phyloP scores from a whole-genome alignment of 2,113 vertebrate genomes.

The Dissostichus mawsoni region DNA sequence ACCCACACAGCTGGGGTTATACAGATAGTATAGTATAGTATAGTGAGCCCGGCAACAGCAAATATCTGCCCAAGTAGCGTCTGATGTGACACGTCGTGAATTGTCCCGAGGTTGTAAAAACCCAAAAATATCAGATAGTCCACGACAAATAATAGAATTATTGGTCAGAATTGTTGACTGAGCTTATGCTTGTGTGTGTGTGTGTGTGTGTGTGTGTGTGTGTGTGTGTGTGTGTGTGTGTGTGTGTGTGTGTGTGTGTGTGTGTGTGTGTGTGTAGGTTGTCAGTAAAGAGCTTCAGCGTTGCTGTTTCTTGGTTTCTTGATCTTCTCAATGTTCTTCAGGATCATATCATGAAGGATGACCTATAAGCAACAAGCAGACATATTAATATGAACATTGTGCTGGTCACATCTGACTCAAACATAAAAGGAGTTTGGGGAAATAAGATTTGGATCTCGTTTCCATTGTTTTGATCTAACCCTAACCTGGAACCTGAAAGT shows the following conservation, averaged over 20 bases:
- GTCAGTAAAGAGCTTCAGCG: conserved; percentile 95
- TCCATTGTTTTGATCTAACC: too few relatives aligned
- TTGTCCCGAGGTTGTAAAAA: background rate
- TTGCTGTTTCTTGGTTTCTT: conserved; percentile 99
- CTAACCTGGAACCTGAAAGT: too few relatives aligned
- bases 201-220: background rate
- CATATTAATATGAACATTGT: background rate
- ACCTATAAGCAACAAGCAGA: conserved; percentile 76
- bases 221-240: background rate
- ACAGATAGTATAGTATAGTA: background rate
- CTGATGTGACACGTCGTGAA: background rate
- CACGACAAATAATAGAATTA: background rate
- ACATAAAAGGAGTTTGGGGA: background rate
- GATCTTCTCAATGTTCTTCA: conserved; percentile 99
- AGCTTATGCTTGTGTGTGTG: background rate
- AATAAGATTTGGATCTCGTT: too few relatives aligned
- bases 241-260: background rate
- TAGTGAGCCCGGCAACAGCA: background rate
- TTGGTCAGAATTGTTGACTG: background rate
- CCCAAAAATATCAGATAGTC: background rate
- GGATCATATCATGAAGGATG: conserved; percentile 99
- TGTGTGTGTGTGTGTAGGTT: background rate
- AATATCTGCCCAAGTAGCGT: background rate
- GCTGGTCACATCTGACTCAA: background rate
- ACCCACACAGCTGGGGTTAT: background rate